Conservation (phyloP, 1,140 invertebrate species). For the Alviniconcha marisindica region DNA sequence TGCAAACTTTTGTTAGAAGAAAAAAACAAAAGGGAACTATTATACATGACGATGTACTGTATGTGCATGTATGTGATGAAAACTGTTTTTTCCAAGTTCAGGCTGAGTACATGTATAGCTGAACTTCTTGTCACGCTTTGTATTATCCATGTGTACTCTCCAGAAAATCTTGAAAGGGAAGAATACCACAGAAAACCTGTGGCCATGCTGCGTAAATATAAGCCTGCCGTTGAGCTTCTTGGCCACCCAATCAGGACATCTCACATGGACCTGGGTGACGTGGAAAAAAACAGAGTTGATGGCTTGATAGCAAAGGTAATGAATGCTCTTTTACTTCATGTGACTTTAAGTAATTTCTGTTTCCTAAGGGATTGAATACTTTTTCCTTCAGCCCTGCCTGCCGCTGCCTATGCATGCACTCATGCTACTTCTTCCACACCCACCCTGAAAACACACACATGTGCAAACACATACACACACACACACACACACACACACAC, state of each 20-base stretch:
- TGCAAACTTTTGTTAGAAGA: too few relatives aligned
- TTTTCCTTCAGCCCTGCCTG: not conserved
- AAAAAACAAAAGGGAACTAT: too few relatives aligned
- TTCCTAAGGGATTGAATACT: not conserved
- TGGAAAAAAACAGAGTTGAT: slow-evolving; percentile 30
- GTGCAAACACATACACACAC: not conserved
- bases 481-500: slow-evolving; percentile 33
- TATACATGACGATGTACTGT: too few relatives aligned
- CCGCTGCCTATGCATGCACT: not conserved
- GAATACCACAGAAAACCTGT: slow-evolving; percentile 21
- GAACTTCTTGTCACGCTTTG: too few relatives aligned
- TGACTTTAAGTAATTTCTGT: too few relatives aligned
- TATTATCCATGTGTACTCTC: not conserved
- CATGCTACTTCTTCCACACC: not conserved
- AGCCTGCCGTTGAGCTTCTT: slow-evolving; percentile 18
- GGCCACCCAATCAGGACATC: slow-evolving; percentile 1
- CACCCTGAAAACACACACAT: not conserved
- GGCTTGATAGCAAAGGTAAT: slow-evolving; percentile 7
- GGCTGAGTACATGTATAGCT: too few relatives aligned
- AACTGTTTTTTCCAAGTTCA: too few relatives aligned
- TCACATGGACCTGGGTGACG: not conserved
- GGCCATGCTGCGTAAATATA: slow-evolving; percentile 4
- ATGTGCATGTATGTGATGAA: too few relatives aligned
- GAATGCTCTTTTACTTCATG: too few relatives aligned
- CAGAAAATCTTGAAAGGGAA: slow-evolving; percentile 24